phyloP scores from a whole-genome alignment of 2,888 invertebrate species.

The Argyresthia goedartella region DNA sequence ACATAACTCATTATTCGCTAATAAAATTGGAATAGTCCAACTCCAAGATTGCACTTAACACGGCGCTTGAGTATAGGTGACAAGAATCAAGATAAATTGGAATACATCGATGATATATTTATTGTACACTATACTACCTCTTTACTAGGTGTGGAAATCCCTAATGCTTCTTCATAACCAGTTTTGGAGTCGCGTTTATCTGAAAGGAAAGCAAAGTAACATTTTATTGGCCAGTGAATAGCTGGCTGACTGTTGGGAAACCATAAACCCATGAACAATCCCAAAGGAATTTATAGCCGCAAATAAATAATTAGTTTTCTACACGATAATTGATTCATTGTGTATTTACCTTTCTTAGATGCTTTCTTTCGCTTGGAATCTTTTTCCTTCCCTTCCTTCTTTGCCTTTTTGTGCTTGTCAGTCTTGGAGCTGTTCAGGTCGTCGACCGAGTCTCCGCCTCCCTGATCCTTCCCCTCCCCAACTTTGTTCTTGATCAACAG shows the following conservation, averaged over 20 bases:
- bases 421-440: slow-evolving; percentile 42
- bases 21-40: background rate
- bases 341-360: slow-evolving; percentile 49
- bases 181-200: slow-evolving; percentile 72
- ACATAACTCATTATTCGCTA: background rate
- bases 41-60: slow-evolving; percentile 43
- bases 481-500: slow-evolving; percentile 31
- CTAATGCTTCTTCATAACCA: slow-evolving; percentile 91
- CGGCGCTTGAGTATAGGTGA: slow-evolving; percentile 30
- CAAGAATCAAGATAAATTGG: slow-evolving; percentile 24
- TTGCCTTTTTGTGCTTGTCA: slow-evolving; percentile 62
- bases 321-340: background rate
- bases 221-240: no score
- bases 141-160: slow-evolving; percentile 93
- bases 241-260: no score
- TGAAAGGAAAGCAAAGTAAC: slow-evolving; percentile 24
- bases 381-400: slow-evolving; percentile 54
- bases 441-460: slow-evolving; percentile 22
- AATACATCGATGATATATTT: slow-evolving; percentile 7
- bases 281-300: no score
- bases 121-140: slow-evolving; percentile 74
- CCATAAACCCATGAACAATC: no score
- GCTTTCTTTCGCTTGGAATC: slow-evolving; percentile 49
- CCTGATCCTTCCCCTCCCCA: slow-evolving; percentile 42
- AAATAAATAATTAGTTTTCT: no score